Conservation (phyloP, 2,113 vertebrate genomes). For the human (Homo sapiens) region DNA sequence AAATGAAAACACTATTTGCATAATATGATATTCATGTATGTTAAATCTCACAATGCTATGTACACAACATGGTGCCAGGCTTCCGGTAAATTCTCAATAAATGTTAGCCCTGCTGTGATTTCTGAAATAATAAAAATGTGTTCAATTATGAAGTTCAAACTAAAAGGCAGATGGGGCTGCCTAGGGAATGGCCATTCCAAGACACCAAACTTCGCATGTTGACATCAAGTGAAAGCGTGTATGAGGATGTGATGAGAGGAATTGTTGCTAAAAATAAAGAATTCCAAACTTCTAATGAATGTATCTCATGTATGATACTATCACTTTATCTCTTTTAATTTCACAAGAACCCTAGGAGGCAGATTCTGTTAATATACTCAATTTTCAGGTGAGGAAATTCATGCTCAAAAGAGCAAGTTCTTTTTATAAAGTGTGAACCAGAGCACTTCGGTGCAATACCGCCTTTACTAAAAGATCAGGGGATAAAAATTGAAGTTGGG, state of each 20-base stretch:
- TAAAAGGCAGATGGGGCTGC: not conserved
- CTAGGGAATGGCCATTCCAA: rapidly evolving
- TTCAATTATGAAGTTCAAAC: not conserved
- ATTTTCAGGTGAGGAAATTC: not conserved
- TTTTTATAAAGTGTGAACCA: not conserved
- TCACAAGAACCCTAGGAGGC: not conserved
- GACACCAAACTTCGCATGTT: rapidly evolving
- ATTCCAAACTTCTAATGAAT: too few relatives aligned
- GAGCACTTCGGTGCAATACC: not conserved
- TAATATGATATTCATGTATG: rapidly evolving
- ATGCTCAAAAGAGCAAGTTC: not conserved
- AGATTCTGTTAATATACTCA: not conserved
- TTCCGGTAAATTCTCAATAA: not conserved
- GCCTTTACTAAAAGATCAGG: not conserved
- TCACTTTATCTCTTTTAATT: not conserved
- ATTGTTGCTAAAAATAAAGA: not conserved
- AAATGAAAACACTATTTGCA: not conserved
- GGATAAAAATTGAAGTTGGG: not conserved
- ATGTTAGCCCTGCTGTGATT: not conserved
- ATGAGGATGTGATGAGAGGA: rapidly evolving
- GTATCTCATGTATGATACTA: rapidly evolving
- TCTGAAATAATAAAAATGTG: not conserved
- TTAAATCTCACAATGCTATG: not conserved
- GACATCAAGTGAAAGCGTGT: not conserved
- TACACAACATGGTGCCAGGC: not conserved